Evolutionary conservation across 2,888 invertebrate genomes (phyloP).

Genomic region (Sarcophaga rosellei): DNA sequence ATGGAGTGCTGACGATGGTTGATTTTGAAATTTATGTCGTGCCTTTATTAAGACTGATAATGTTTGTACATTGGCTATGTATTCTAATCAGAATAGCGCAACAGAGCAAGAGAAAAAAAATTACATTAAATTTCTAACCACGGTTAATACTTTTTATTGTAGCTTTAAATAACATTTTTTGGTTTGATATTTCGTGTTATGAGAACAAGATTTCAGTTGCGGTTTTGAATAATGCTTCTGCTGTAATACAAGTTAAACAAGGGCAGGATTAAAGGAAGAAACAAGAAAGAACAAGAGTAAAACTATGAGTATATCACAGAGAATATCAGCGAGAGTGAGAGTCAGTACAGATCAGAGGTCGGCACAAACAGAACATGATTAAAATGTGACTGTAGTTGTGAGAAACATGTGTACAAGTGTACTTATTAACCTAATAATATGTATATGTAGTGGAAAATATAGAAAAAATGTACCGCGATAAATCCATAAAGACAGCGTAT

Average conservation of each 20-base stretch:
- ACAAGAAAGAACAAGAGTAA: neutral
- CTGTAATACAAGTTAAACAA: neutral
- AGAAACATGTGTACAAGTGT: no score
- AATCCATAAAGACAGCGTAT: no score
- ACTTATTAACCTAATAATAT: no score
- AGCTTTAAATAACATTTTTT: conserved; percentile 2
- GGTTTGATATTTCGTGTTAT: neutral
- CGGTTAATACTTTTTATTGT: conserved; percentile 20
- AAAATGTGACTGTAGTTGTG: no score
- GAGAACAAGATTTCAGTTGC: neutral
- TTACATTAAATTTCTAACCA: conserved; percentile 27
- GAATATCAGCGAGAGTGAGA: no score
- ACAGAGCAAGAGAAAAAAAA: neutral
- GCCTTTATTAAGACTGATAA: no score
- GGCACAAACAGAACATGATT: no score
- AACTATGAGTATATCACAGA: no score
- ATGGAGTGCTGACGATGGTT: conserved; percentile 31
- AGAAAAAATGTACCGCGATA: no score
- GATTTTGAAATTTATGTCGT: conserved; percentile 37
- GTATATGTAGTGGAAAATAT: no score
- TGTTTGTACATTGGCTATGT: neutral
- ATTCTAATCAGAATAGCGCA: neutral
- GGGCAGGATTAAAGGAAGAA: neutral
- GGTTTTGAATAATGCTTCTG: neutral
- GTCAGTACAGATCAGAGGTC: no score